Conservation (phyloP, 2,797 vertebrate genomes). For the Mus minutoides region DNA sequence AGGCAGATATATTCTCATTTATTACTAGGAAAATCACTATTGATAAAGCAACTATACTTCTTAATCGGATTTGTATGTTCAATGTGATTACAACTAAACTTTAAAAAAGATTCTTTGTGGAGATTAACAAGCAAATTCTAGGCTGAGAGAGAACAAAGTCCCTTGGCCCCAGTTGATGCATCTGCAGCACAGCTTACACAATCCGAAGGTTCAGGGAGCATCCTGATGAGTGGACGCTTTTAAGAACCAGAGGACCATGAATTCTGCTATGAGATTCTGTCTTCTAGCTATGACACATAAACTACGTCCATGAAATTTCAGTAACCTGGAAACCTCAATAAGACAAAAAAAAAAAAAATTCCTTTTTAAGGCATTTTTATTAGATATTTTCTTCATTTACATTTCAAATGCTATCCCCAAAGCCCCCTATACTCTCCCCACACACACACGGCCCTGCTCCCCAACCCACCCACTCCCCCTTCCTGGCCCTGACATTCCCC, state of each 20-base stretch:
- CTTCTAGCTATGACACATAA: background rate
- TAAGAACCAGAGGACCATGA: background rate
- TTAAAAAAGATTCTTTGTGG: background rate
- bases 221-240: background rate
- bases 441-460: too few species aligned
- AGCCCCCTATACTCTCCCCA: too few species aligned
- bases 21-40: background rate
- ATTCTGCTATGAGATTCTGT: background rate
- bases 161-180: background rate
- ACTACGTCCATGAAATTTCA: background rate
- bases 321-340: background rate
- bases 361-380: too few species aligned
- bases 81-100: background rate
- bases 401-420: too few species aligned
- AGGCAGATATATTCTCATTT: background rate
- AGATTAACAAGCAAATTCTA: background rate
- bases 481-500: too few species aligned
- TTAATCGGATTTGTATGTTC: background rate
- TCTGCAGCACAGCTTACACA: background rate
- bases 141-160: background rate
- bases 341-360: background rate
- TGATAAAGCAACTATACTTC: background rate
- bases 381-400: too few species aligned
- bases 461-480: too few species aligned
- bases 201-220: background rate